Conservation (phyloP, 2,888 invertebrate genomes). For the Eupithecia tripunctaria region DNA sequence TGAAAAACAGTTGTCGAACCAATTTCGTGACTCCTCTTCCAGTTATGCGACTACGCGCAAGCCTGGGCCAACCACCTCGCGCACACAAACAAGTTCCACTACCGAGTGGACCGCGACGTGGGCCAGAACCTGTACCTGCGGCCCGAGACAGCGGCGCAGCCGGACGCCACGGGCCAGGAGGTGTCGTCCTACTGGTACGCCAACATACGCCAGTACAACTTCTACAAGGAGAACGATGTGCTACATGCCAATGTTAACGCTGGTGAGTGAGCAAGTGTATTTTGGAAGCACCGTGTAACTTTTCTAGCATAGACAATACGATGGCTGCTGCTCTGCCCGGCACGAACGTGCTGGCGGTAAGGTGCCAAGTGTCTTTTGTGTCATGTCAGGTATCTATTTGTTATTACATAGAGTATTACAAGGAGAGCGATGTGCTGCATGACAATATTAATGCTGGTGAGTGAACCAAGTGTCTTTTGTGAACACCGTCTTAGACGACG, state of each 20-base stretch:
- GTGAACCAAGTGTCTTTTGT: conserved; percentile 9
- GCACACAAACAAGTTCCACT: conserved; percentile 91
- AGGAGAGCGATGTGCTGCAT: conserved; percentile 89
- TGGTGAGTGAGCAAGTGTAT: conserved; percentile 74
- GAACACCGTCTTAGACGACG: too few species aligned
- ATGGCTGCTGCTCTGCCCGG: too few species aligned
- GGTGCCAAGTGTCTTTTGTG: too few species aligned
- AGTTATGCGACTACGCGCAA: conserved; percentile 92
- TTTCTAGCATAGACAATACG: too few species aligned
- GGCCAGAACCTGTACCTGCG: conserved; percentile 92
- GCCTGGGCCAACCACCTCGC: conserved; percentile 95
- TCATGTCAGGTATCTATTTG: too few species aligned
- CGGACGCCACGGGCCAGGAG: conserved; percentile 90
- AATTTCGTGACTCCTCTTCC: conserved; percentile 47
- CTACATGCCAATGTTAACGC: conserved; percentile 91
- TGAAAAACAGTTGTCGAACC: too few species aligned
- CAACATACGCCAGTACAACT: conserved; percentile 90
- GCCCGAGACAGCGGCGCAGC: conserved; percentile 87
- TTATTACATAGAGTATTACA: too few species aligned
- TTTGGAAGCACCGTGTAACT: too few species aligned
- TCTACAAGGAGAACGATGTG: conserved; percentile 88
- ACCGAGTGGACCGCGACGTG: conserved; percentile 90
- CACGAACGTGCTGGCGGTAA: too few species aligned
- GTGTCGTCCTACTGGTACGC: conserved; percentile 93
- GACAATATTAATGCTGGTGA: conserved; percentile 91